Base-by-base conservation (phyloP, 2,888 invertebrate species). In the Catocala sponsa region DNA sequence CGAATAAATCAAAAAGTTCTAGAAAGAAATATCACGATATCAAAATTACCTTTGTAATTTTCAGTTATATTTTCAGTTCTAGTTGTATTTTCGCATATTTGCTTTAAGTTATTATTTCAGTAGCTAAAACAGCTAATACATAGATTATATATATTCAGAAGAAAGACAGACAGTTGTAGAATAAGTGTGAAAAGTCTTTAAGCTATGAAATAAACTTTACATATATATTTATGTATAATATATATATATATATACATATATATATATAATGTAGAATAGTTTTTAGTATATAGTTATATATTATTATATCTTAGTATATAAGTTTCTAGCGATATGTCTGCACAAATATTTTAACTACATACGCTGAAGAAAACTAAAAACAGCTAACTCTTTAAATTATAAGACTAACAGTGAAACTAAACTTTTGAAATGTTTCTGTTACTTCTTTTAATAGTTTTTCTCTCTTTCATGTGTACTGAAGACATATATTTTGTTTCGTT, bases 251-350 rank as follows among this genome's bases (percentile, higher is more conserved):
- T 64, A 76, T 76, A 52, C n/a, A n/a, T n/a, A 48, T 59, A 59
- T 55, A 59, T 58, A 59, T 64, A 76, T 76, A 52, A 78, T 76
- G 78, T 78, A 72, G 69, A 71, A 73, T 76, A 79, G 81, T 77
- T 84, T 75, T 72, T 70, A 85, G 77, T 83, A 81, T 84, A 81
- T 77, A 79, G 76, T 78, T 81, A 75, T 76, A 77, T 85, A 81
- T 84, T 88, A 84, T 13, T 9, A 88, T 90, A 90, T 90, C 90
- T 90, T 91, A 89, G 75, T 82, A 84, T 66, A 89, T 90, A 87
- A 72, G 67, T 74, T 78, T 86, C 94, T 93, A 93, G 90, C 94
- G 94, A 94, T 94, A 94, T 94, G 94, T 94, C 85, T 93, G 91
- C 88, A 6, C 89, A 89, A 87, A 86, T 63, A 88, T 88, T 91